These are phyloP conservation scores for Luscinia megarhynchos DNA, from an alignment of 2,797 vertebrate species.

Conservation along the genomic window DNA sequence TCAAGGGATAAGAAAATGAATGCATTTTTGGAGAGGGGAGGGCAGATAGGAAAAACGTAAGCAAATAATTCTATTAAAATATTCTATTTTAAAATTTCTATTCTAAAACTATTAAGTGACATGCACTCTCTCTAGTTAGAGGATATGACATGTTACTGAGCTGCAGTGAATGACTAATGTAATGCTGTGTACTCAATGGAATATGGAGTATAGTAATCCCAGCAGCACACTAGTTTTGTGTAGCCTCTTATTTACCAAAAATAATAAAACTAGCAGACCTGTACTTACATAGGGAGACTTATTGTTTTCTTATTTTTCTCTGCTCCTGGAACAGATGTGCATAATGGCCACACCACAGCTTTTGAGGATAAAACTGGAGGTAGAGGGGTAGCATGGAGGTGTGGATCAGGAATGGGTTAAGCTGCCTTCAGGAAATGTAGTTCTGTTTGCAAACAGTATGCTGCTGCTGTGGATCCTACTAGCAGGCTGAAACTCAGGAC, in stretches of 20 bases:
- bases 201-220: slow-evolving; percentile 17
- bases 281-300: neutral
- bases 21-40: neutral
- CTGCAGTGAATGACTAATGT: slow-evolving; percentile 37
- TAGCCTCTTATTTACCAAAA: slow-evolving; percentile 59
- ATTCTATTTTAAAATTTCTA: no score
- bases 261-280: slow-evolving; percentile 51
- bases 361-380: neutral
- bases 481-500: neutral
- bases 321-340: neutral
- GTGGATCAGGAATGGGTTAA: neutral
- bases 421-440: neutral
- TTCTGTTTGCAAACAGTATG: neutral
- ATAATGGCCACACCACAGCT: neutral
- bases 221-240: slow-evolving; percentile 16
- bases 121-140: slow-evolving; percentile 17
- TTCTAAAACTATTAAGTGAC: neutral
- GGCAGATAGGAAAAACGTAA: neutral
- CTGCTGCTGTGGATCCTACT: neutral
- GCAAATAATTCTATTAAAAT: slow-evolving; percentile 24
- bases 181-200: neutral
- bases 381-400: fast-evolving
- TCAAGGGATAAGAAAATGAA: slow-evolving; percentile 33
- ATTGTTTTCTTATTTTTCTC: slow-evolving; percentile 53
- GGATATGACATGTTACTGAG: slow-evolving; percentile 59